These are phyloP conservation scores for Monopis laevigella DNA, from an alignment of 2,888 invertebrate genomes.

Conservation along the genomic window DNA sequence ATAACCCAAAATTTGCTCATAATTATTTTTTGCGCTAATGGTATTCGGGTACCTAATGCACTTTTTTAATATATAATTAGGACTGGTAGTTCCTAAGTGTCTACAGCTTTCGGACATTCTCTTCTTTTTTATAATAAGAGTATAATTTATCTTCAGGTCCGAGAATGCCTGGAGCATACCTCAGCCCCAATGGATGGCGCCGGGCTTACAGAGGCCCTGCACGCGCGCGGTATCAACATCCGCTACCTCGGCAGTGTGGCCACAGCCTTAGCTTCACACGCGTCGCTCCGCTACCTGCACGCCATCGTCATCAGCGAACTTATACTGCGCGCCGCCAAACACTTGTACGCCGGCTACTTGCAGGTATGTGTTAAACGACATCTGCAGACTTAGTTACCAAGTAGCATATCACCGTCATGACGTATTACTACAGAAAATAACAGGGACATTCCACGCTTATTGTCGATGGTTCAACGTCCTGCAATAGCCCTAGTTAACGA, in stretches of 20 bases:
- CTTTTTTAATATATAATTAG: too few relatives aligned
- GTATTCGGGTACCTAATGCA: too few relatives aligned
- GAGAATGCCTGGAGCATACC: constrained; percentile 90
- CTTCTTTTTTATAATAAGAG: background rate
- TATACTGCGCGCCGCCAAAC: constrained; percentile 89
- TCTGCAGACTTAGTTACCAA: too few relatives aligned
- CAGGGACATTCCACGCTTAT: too few relatives aligned
- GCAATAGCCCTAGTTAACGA: background rate
- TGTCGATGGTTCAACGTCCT: background rate
- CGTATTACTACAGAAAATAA: too few relatives aligned
- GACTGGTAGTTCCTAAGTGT: too few relatives aligned
- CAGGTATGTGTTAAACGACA: constrained; percentile 73
- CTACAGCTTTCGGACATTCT: too few relatives aligned
- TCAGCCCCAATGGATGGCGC: constrained; percentile 96
- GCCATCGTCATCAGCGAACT: constrained; percentile 92
- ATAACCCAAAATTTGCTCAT: background rate
- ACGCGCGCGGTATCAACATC: constrained; percentile 96
- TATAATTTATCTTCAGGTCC: constrained; percentile 66
- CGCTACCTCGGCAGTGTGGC: constrained; percentile 95
- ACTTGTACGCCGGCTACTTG: constrained; percentile 90
- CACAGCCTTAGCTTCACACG: constrained; percentile 78
- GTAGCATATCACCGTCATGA: too few relatives aligned
- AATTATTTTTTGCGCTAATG: background rate
- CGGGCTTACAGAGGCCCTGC: constrained; percentile 91
- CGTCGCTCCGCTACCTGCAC: constrained; percentile 86